These are phyloP conservation scores for Scrobipalpa costella DNA, from an alignment of 2,888 invertebrate genomes.

Conservation along the genomic window DNA sequence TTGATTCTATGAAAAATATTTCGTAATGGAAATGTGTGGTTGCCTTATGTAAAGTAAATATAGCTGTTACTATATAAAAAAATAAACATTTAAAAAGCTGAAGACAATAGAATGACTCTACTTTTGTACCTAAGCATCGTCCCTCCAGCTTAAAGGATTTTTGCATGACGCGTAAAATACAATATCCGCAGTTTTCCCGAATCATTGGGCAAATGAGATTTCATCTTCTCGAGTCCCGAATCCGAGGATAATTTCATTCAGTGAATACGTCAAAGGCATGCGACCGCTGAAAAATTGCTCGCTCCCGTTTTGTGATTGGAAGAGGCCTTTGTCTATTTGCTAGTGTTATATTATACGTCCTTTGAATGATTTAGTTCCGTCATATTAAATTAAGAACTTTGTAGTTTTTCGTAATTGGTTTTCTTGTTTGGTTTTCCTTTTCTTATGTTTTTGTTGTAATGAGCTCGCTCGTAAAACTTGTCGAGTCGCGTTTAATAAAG, in stretches of 20 bases:
- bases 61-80: too few relatives aligned
- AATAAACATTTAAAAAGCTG: too few relatives aligned
- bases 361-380: background rate
- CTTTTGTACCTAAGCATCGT: too few relatives aligned
- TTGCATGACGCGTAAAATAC: constrained; percentile 8
- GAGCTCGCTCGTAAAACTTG: too few relatives aligned
- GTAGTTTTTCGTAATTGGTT: too few relatives aligned
- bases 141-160: too few relatives aligned
- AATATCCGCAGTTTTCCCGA: constrained; percentile 7
- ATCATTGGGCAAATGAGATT: constrained; percentile 23
- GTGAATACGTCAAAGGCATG: constrained; percentile 24
- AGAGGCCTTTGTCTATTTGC: constrained; percentile 17
- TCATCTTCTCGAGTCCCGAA: constrained; percentile 8
- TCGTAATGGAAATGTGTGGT: too few relatives aligned
- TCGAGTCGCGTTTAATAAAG: too few relatives aligned
- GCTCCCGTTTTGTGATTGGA: constrained; percentile 12
- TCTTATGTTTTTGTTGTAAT: too few relatives aligned
- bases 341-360: constrained; percentile 13
- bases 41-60: too few relatives aligned
- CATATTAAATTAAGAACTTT: background rate
- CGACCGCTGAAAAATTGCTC: constrained; percentile 26
- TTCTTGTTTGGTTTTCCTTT: background rate
- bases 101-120: too few relatives aligned
- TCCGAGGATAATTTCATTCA: constrained; percentile 25
- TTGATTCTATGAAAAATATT: background rate